phyloP scores from a whole-genome alignment of 1,140 invertebrate species.

The Chlorops oryzae region DNA sequence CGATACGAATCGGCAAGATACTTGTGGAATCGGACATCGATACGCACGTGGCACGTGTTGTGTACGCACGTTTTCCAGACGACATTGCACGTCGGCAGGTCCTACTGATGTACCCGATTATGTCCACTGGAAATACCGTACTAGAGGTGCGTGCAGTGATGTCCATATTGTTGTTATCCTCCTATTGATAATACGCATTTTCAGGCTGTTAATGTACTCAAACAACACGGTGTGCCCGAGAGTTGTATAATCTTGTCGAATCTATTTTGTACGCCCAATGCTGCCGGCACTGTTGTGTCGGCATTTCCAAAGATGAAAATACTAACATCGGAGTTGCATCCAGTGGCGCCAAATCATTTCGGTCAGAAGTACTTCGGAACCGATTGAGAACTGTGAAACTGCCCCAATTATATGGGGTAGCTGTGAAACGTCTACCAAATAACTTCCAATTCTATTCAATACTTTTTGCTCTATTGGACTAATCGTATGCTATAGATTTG shows the following conservation, averaged over 20 bases:
- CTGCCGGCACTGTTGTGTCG: slow-evolving; percentile 76
- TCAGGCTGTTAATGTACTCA: slow-evolving; percentile 87
- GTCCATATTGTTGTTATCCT: neutral
- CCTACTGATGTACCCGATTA: slow-evolving; percentile 97
- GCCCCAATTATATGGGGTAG: too few species aligned
- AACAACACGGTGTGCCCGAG: slow-evolving; percentile 88
- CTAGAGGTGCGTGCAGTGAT: slow-evolving; percentile 47
- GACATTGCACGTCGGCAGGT: slow-evolving; percentile 87
- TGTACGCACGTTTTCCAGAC: slow-evolving; percentile 96
- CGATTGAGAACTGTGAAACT: too few species aligned
- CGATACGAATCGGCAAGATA: slow-evolving; percentile 96
- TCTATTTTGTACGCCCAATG: slow-evolving; percentile 91
- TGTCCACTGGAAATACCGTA: slow-evolving; percentile 96
- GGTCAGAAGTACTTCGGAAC: slow-evolving; percentile 98
- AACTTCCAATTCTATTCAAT: too few species aligned
- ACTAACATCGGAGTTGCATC: slow-evolving; percentile 90
- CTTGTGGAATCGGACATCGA: slow-evolving; percentile 94
- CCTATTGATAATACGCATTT: too few species aligned
- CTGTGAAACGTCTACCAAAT: too few species aligned
- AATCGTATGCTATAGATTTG: too few species aligned
- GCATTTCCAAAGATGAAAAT: slow-evolving; percentile 91
- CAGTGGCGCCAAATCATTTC: slow-evolving; percentile 95
- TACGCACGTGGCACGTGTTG: slow-evolving; percentile 91
- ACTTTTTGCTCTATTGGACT: too few species aligned
- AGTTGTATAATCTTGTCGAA: slow-evolving; percentile 93